A percentile compares a stretch with the other conserved stretches of the same genome.
These are phyloP conservation scores for Listronotus oregonensis DNA, from an alignment of 1,140 invertebrate genomes.

Conservation along the genomic window DNA sequence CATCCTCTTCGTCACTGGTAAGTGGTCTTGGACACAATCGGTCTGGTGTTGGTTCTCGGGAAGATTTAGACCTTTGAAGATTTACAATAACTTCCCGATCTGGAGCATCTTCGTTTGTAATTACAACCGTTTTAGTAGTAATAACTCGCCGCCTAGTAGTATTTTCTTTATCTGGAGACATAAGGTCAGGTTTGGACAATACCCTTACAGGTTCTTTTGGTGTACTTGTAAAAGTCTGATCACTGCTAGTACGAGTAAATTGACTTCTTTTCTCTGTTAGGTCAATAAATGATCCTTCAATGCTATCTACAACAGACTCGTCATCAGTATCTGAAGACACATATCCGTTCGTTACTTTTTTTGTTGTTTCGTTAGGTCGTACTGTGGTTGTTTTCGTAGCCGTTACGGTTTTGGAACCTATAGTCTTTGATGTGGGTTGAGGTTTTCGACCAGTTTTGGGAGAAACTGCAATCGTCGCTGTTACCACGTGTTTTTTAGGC, in stretches of 20 bases:
- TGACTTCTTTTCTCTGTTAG: conserved; percentile 48
- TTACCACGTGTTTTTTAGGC: conserved; percentile 44
- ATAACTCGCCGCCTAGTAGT: conserved; percentile 42
- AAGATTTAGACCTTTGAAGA: conserved; percentile 71
- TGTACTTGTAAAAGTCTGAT: conserved; percentile 60
- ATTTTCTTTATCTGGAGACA: conserved; percentile 14
- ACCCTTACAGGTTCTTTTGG: conserved; percentile 24
- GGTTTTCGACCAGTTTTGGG: conserved; percentile 32
- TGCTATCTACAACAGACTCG: conserved; percentile 47
- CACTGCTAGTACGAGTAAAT: conserved; percentile 60
- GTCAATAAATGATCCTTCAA: conserved; percentile 45
- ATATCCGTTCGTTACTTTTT: conserved; percentile 39
- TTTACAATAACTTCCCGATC: conserved; percentile 64
- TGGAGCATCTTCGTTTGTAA: conserved; percentile 45
- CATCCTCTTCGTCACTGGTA: conserved; percentile 61
- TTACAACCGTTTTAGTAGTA: conserved; percentile 53
- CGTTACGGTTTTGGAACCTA: conserved; percentile 15
- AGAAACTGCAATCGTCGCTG: conserved; percentile 43
- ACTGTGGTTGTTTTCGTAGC: conserved; percentile 34
- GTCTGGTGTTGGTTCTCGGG: conserved; percentile 71
- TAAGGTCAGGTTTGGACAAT: conserved; percentile 24
- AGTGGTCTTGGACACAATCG: conserved; percentile 67
- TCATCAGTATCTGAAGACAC: conserved; percentile 36
- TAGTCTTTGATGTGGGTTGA: conserved; percentile 25
- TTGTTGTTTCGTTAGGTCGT: conserved; percentile 43